A percentile compares a stretch with the other conserved stretches of the same genome.
These are phyloP conservation scores for Aythya fuligula DNA, from an alignment of 2,797 vertebrate genomes.

Conservation along the genomic window DNA sequence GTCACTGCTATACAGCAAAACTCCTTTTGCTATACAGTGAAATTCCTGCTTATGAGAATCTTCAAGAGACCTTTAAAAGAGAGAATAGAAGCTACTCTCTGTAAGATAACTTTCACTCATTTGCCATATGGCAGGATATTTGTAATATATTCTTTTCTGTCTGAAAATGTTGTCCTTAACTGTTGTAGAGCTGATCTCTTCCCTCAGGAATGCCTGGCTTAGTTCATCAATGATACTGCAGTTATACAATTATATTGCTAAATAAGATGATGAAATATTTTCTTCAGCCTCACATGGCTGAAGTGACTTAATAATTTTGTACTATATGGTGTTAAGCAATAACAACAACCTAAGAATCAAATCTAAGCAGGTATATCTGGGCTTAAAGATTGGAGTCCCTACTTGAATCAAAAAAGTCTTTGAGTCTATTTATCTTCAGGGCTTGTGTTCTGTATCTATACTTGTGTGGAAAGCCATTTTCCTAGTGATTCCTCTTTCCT, in stretches of 20 bases:
- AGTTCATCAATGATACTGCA: neutral
- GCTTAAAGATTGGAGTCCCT: neutral
- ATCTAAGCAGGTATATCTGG: neutral
- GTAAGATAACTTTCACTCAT: neutral
- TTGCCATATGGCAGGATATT: neutral
- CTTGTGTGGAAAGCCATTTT: neutral
- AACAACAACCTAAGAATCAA: neutral
- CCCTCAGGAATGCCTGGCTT: neutral
- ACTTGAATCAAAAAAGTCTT: neutral
- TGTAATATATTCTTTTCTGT: neutral
- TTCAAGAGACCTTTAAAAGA: neutral
- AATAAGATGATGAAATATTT: neutral
- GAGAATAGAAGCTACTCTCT: neutral
- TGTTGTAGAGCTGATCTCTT: neutral
- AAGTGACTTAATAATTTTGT: neutral
- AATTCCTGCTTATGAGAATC: neutral
- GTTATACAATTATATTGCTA: neutral
- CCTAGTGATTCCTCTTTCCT: neutral
- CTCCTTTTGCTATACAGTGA: neutral
- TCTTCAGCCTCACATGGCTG: neutral
- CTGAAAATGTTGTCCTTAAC: neutral
- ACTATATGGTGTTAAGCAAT: neutral
- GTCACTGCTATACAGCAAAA: neutral
- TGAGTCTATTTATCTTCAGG: neutral
- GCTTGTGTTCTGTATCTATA: accelerated